Evolutionary conservation across 2,113 vertebrate genomes (phyloP).

Genomic region (Donacobius atricapilla): DNA sequence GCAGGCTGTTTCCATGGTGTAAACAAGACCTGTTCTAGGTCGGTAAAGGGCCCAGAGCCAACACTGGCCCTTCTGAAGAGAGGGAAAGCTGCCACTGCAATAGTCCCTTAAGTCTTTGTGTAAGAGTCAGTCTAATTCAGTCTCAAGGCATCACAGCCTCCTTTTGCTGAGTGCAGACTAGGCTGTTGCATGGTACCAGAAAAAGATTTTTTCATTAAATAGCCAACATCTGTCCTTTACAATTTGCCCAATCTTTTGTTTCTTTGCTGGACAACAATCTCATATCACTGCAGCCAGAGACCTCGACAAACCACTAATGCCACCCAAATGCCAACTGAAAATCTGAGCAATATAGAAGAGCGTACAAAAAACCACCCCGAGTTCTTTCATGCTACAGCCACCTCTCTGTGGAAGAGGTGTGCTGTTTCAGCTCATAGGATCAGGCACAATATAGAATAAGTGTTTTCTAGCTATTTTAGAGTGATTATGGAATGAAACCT

Average conservation of each 20-base stretch:
- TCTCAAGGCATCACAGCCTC: background rate
- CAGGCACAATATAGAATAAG: background rate
- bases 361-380: accelerated
- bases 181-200: background rate
- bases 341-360: background rate
- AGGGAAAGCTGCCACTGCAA: accelerated
- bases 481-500: background rate
- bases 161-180: background rate
- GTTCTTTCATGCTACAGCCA: background rate
- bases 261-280: background rate
- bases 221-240: background rate
- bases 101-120: accelerated
- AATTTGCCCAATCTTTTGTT: background rate
- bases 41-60: background rate
- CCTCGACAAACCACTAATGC: accelerated
- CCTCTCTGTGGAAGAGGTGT: background rate
- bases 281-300: background rate
- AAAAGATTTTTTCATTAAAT: background rate
- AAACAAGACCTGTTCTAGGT: background rate
- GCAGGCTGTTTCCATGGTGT: background rate
- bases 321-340: background rate
- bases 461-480: background rate
- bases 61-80: accelerated
- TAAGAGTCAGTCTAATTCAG: background rate
- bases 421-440: background rate